Evolutionary conservation across 2,888 invertebrate species (phyloP), one percentile per base, ranked within the genome.

Genomic region (Plutella xylostella): DNA sequence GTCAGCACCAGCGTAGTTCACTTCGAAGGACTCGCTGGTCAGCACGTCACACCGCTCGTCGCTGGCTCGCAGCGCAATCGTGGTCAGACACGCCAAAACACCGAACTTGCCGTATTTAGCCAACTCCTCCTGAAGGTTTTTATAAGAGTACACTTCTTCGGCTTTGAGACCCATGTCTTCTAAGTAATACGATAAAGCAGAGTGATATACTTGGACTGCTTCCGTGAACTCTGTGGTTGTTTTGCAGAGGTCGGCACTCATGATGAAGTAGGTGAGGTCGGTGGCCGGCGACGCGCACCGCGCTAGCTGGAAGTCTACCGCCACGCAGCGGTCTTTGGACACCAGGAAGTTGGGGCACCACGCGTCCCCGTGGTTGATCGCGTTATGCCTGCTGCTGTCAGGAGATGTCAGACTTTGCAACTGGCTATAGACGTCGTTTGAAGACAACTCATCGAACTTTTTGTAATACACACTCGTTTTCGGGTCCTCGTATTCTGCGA

Each of bases 341-440:
- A 50, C 55, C n/a, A 72, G 48, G 42, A 73, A 73, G 42, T 74
- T 73, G 0, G 61, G 53, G 38, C 57, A 56, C 73, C 72, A 72
- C 3, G 67, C 63, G 45, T 75, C 74, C 2, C 72, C 74, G 28
- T 74, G 72, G 42, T 61, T 63, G 1, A 73, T 47, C 0, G 66
- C 66, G 3, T 3, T 20, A 14, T 61, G 51, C 35, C 63, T 49
- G 14, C 61, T 52, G 12, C 63, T 59, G 9, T 49, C 45, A 9
- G 49, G 54, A 2, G 51, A 51, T 4, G 53, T 46, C 28, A 66
- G 48, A 9, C 55, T 44, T 6, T 65, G 58, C 3, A 66, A 31
- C 43, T 64, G 57, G 9, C 57, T 58, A 49, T 68, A 73, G 3
- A 61, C 45, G 52, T 70, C 63, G 30, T 54, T 47, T n/a, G 55